These are phyloP conservation scores for Fissipunctia ypsillon DNA, from an alignment of 2,888 invertebrate genomes.

Conservation along the genomic window DNA sequence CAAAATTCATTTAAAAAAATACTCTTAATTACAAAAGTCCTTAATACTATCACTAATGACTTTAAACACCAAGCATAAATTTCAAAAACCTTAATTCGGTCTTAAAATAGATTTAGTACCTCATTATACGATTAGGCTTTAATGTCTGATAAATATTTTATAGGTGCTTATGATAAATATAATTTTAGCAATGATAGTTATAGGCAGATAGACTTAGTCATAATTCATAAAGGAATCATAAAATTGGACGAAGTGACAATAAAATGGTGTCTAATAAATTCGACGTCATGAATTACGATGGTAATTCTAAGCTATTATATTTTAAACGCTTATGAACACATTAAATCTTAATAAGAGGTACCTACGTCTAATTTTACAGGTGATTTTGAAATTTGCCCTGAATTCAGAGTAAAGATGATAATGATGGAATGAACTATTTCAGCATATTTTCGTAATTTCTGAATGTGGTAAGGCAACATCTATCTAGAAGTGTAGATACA, in stretches of 20 bases:
- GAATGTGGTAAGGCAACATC: background rate
- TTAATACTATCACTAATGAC: constrained; percentile 29
- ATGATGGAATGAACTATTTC: background rate
- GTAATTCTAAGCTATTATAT: constrained; percentile 50
- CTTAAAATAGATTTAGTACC: constrained; percentile 52
- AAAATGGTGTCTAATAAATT: constrained; percentile 57
- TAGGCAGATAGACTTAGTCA: constrained; percentile 37
- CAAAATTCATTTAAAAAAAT: background rate
- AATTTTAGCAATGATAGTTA: constrained; percentile 49
- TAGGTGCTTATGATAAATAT: constrained; percentile 41
- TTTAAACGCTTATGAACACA: constrained; percentile 49
- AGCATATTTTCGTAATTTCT: background rate
- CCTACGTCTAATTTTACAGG: background rate
- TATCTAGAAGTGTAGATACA: background rate
- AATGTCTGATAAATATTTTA: constrained; percentile 55
- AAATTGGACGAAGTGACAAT: constrained; percentile 55
- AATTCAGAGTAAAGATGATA: background rate
- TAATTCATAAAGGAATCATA: constrained; percentile 52
- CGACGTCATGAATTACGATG: constrained; percentile 51
- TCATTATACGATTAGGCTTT: constrained; percentile 56
- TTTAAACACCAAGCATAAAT: constrained; percentile 35
- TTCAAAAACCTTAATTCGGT: constrained; percentile 42
- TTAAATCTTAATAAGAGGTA: constrained; percentile 34
- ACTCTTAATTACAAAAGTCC: constrained; percentile 12
- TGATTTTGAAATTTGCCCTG: background rate